These are phyloP conservation scores for Crioceris asparagi DNA, from an alignment of 2,888 invertebrate species.

Conservation along the genomic window DNA sequence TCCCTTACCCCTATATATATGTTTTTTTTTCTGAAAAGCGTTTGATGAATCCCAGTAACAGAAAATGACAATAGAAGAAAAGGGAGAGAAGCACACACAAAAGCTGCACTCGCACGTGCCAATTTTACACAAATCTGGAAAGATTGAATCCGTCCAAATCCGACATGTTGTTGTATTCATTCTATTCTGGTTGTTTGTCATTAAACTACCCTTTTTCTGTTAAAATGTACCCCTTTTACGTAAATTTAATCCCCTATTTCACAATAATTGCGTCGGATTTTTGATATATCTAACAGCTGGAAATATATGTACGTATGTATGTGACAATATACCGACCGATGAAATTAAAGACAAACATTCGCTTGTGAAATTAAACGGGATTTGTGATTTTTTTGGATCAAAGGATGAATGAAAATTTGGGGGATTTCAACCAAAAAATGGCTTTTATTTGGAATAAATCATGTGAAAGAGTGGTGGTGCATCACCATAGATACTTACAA, in stretches of 20 bases:
- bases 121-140: conserved; percentile 29
- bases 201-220: conserved; percentile 33
- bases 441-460: too few species aligned
- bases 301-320: conserved; percentile 11
- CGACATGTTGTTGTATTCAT: conserved; percentile 21
- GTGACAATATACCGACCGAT: conserved; percentile 25
- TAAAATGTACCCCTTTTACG: conserved; percentile 37
- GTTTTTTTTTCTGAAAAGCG: too few species aligned
- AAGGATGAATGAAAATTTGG: too few species aligned
- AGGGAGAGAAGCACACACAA: too few species aligned
- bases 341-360: conserved; percentile 33
- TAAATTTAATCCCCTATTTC: conserved; percentile 37
- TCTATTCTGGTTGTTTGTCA: conserved; percentile 34
- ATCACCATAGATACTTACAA: too few species aligned
- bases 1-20: too few species aligned
- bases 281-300: conserved; percentile 34
- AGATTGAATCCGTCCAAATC: conserved; percentile 14
- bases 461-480: too few species aligned
- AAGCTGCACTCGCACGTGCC: conserved; percentile 22
- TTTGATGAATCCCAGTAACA: too few species aligned
- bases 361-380: too few species aligned
- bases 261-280: conserved; percentile 37
- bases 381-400: too few species aligned
- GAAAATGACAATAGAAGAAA: too few species aligned
- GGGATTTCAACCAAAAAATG: too few species aligned